phyloP scores from a whole-genome alignment of 2,113 vertebrate genomes.

The Spea multiplicata region DNA sequence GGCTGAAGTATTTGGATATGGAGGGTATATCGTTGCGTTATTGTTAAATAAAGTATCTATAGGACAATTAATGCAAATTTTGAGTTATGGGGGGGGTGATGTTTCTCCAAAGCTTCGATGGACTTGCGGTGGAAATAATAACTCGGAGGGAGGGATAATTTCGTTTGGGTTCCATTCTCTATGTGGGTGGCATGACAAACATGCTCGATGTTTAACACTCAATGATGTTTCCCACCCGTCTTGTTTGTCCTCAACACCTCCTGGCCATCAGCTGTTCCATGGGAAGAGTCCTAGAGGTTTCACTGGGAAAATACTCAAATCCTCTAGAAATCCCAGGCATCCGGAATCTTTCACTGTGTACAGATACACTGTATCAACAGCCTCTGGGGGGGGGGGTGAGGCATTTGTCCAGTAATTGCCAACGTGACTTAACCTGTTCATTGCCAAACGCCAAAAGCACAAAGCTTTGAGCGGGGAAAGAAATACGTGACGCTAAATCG shows the following conservation, averaged over 20 bases:
- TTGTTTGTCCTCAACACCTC: neutral
- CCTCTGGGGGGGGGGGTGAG: neutral
- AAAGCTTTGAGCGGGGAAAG: no score
- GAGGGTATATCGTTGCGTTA: no score
- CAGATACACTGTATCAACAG: neutral
- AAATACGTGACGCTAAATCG: no score
- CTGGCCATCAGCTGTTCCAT: neutral
- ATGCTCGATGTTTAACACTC: neutral
- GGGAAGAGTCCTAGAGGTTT: neutral
- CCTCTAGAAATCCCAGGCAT: neutral
- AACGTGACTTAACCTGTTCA: neutral
- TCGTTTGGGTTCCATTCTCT: neutral
- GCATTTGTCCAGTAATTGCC: neutral
- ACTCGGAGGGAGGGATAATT: neutral
- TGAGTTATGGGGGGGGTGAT: no score
- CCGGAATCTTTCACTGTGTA: constrained; percentile 1
- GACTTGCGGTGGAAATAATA: no score
- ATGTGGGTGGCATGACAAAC: constrained; percentile 26
- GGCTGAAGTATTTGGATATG: no score
- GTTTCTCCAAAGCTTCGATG: no score
- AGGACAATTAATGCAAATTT: no score
- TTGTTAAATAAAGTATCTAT: no score
- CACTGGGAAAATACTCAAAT: constrained; percentile 2
- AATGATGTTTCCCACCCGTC: neutral
- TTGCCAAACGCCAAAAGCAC: no score